Percentiles rank a stretch among this genome's conserved stretches.
Evolutionary conservation across 2,113 vertebrate species (phyloP).

Genomic region (Cryptomyrus ogoouensis): DNA sequence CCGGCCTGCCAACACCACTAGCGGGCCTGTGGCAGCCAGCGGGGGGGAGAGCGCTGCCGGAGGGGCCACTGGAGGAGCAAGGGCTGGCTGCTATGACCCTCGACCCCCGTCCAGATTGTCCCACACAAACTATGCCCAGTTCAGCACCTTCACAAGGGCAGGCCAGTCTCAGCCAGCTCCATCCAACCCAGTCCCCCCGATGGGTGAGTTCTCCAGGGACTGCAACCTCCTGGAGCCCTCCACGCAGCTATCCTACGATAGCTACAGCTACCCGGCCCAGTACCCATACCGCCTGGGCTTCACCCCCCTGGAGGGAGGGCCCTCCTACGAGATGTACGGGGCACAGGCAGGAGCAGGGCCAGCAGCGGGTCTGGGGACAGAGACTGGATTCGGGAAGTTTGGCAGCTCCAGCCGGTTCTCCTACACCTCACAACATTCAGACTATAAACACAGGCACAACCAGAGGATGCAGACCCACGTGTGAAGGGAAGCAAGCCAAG

Average conservation of each 20-base stretch:
- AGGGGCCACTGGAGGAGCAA: slow-evolving; percentile 40
- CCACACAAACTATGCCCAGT: slow-evolving; percentile 85
- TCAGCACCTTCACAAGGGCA: slow-evolving; percentile 70
- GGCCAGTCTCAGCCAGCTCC: slow-evolving; percentile 52
- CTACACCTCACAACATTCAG: slow-evolving; percentile 85
- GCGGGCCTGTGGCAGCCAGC: slow-evolving; percentile 34
- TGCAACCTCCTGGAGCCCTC: slow-evolving; percentile 63
- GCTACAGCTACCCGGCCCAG: slow-evolving; percentile 70
- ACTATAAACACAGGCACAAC: slow-evolving; percentile 87
- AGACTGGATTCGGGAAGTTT: slow-evolving; percentile 70
- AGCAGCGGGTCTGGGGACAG: slow-evolving; percentile 44
- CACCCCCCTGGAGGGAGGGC: slow-evolving; percentile 63
- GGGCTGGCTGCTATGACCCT: slow-evolving; percentile 69
- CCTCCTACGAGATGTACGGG: slow-evolving; percentile 67
- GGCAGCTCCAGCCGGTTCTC: slow-evolving; percentile 76
- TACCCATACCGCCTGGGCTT: slow-evolving; percentile 81
- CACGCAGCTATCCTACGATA: slow-evolving; percentile 78
- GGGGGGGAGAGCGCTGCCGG: slow-evolving; percentile 33
- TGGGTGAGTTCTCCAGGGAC: slow-evolving; percentile 62
- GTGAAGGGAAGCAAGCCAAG: slow-evolving; percentile 50
- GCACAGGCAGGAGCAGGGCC: slow-evolving; percentile 51
- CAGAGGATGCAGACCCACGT: slow-evolving; percentile 97
- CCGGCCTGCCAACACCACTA: slow-evolving; percentile 59
- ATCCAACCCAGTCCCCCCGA: slow-evolving; percentile 50
- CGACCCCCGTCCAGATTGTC: slow-evolving; percentile 80